A percentile compares a stretch with the other conserved stretches of the same genome.
Conservation (phyloP, 2,113 vertebrate genomes). For the Erythrocercus mccallii region DNA sequence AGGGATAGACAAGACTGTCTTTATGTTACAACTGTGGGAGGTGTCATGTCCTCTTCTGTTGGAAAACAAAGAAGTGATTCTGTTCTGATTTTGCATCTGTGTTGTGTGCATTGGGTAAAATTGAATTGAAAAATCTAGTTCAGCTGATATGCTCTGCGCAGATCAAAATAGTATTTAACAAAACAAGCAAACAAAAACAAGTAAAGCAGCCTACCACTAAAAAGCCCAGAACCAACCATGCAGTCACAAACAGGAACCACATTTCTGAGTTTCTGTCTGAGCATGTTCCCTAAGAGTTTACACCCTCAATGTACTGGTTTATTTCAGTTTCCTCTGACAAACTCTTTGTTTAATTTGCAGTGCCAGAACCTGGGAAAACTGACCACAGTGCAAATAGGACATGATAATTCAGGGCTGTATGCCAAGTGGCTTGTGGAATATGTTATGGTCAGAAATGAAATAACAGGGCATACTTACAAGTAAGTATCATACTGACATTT, state of each 20-base stretch:
- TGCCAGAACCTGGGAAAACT: constrained; percentile 98
- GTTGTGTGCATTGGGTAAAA: neutral
- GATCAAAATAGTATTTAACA: neutral
- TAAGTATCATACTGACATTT: constrained; percentile 72
- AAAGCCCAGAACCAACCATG: neutral
- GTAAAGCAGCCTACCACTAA: neutral
- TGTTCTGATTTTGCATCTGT: neutral
- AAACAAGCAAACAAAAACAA: neutral
- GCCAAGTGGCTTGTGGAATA: constrained; percentile 98
- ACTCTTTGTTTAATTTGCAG: constrained; percentile 66
- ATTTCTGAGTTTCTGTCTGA: neutral
- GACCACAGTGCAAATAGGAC: constrained; percentile 97
- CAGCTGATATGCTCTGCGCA: neutral
- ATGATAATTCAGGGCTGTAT: constrained; percentile 96
- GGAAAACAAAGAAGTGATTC: neutral
- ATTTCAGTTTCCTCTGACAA: neutral
- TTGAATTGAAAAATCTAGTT: neutral
- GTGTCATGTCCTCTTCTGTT: neutral
- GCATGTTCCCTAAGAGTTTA: neutral
- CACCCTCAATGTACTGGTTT: neutral
- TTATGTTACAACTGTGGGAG: neutral
- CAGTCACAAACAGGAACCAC: neutral
- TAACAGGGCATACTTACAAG: constrained; percentile 98
- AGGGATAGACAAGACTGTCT: neutral
- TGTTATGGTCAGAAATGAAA: constrained; percentile 94